Conservation (phyloP, 1,140 invertebrate species). For the Mylabris phalerata region DNA sequence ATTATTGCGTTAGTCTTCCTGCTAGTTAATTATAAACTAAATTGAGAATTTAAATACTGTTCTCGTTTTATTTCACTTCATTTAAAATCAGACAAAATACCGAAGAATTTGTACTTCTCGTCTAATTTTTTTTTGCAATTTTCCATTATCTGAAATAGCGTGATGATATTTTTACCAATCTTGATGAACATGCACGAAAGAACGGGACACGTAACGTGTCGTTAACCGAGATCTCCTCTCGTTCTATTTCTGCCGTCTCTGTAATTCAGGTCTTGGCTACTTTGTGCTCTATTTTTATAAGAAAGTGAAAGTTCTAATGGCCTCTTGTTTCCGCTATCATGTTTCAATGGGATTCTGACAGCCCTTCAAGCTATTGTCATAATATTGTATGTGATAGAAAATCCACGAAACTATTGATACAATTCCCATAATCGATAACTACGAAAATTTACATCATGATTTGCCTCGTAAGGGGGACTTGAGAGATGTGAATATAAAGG, state of each 20-base stretch:
- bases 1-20: constrained; percentile 3
- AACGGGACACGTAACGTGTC: constrained; percentile 13
- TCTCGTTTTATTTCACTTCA: too few species aligned
- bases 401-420: neutral
- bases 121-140: neutral
- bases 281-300: constrained; percentile 13
- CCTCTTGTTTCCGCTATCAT: constrained; percentile 6
- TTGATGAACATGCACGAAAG: neutral
- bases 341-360: neutral
- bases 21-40: constrained; percentile 7
- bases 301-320: constrained; percentile 16
- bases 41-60: too few species aligned
- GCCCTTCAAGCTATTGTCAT: neutral
- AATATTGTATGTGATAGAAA: too few species aligned
- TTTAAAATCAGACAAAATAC: too few species aligned
- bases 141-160: neutral
- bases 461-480: neutral
- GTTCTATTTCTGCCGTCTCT: constrained; percentile 8
- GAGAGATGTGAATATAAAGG: constrained; percentile 8
- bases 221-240: constrained; percentile 10
- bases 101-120: too few species aligned
- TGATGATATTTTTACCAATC: constrained; percentile 13
- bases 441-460: neutral
- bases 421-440: neutral
- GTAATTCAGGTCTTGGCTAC: constrained; percentile 16